Evolutionary conservation across 2,888 invertebrate genomes (phyloP).

Genomic region (Incurvaria masculella): DNA sequence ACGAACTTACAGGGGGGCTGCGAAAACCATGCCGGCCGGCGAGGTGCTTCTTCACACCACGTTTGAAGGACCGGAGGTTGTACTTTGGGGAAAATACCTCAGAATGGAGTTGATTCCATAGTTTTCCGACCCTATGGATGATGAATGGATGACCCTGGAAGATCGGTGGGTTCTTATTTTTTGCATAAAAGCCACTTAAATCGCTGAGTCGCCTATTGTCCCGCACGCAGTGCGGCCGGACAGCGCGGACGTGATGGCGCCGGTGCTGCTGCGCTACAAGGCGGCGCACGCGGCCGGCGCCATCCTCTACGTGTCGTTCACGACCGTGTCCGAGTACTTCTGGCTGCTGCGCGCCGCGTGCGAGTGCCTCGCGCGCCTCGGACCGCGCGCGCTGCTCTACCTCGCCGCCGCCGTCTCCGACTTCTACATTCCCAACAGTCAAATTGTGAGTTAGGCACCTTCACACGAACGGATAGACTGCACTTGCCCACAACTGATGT

Average conservation of each 20-base stretch:
- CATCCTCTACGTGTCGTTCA: conserved; percentile 76
- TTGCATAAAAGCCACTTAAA: neutral
- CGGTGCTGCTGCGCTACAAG: conserved; percentile 74
- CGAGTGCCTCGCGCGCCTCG: conserved; percentile 67
- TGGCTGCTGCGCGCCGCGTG: conserved; percentile 84
- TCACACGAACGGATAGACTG: too few relatives aligned
- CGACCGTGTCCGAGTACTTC: conserved; percentile 87
- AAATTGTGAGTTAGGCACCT: conserved; percentile 85
- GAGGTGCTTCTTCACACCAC: too few relatives aligned
- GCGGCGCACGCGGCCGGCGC: conserved; percentile 71
- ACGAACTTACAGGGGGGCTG: too few relatives aligned
- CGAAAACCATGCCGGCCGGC: too few relatives aligned
- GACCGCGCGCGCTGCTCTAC: conserved; percentile 76
- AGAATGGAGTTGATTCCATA: too few relatives aligned
- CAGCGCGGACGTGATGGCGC: conserved; percentile 66
- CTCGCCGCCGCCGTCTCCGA: conserved; percentile 98
- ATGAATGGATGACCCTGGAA: too few relatives aligned
- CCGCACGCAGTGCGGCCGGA: conserved; percentile 65
- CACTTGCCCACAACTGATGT: too few relatives aligned
- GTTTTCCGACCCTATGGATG: too few relatives aligned
- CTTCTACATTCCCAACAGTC: conserved; percentile 91
- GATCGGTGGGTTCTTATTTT: too few relatives aligned
- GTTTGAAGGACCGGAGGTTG: too few relatives aligned
- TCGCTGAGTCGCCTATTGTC: conserved; percentile 1
- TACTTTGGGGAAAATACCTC: too few relatives aligned